Evolutionary conservation across 2,888 invertebrate species (phyloP), one percentile per base, ranked within the genome.

Genomic region (Bruchidius siliquastri): DNA sequence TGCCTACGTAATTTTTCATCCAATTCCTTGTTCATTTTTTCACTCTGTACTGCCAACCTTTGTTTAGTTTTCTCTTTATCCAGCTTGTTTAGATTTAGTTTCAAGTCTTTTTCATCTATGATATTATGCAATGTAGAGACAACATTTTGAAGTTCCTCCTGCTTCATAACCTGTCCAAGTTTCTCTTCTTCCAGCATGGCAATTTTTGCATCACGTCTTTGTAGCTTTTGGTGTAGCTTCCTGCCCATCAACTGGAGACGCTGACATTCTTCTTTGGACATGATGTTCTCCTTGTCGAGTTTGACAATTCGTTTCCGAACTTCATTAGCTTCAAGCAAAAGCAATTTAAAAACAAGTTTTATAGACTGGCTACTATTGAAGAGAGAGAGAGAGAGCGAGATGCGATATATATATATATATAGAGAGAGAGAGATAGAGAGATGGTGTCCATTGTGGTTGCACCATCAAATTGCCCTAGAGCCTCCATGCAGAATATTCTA

Each of bases 21-120:
- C 21, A 93, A 88, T 84, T 95, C 94, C 71, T 91, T 91, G 21
- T 90, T 92, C 85, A 91, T 88, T 83, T 92, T 94, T 78, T 94
- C 94, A 75, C 92, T 92, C 84, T 94, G 93, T 0, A 90, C 89
- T 0, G 92, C 93, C 77, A 88, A 90, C 83, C 91, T 91, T 70
- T 91, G 88, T 82, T 91, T 92, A 76, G 90, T 90, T 75, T 91
- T 91, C 79, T 92, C 91, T 79, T 90, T 91, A 74, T 93, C 92
- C 0, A 91, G 84, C 79, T 90, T 89, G 76, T 91, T 91, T 80
- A 91, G 91, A 73, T 88, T 91, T 0, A 93, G 85, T 75, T 91
- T 87, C 72, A 90, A 84, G 71, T 92, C 90, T 79, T 92, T 92
- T 73, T 92, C 92, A 80, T 90, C 90, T 0, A 92, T 82, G 13